These are phyloP conservation scores for Caenorhabditis inopinata DNA, from an alignment of 1,140 invertebrate genomes.

Conservation along the genomic window DNA sequence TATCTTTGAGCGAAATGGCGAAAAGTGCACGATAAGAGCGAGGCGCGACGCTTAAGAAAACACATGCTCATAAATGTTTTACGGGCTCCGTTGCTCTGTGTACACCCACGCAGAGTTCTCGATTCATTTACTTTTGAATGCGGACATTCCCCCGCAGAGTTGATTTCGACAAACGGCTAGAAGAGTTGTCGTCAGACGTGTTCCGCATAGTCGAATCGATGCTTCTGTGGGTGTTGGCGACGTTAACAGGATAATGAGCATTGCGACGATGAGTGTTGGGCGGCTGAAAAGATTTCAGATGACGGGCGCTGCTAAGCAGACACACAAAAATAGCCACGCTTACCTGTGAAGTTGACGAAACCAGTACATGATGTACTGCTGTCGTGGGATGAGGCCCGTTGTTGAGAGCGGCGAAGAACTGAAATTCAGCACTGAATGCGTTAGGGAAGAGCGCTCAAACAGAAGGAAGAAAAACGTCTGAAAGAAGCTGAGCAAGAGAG, in stretches of 20 bases:
- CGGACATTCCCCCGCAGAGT: slow-evolving; percentile 23
- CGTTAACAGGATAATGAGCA: not conserved
- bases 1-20: too few species aligned
- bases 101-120: not conserved
- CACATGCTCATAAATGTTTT: not conserved
- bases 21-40: too few species aligned
- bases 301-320: too few species aligned
- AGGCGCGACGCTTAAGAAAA: too few species aligned
- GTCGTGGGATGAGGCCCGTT: not conserved
- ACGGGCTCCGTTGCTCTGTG: not conserved
- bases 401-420: slow-evolving; percentile 22
- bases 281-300: not conserved
- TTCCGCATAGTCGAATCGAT: slow-evolving; percentile 35
- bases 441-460: not conserved
- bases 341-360: not conserved
- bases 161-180: slow-evolving; percentile 37
- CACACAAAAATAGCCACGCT: too few species aligned
- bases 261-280: too few species aligned
- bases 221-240: not conserved
- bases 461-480: not conserved
- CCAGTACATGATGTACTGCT: not conserved
- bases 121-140: slow-evolving; percentile 6
- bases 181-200: slow-evolving; percentile 30
- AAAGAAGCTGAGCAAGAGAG: too few species aligned
- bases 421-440: not conserved